phyloP scores from a whole-genome alignment of 2,113 vertebrate genomes.

The Rhadina sibilatrix region DNA sequence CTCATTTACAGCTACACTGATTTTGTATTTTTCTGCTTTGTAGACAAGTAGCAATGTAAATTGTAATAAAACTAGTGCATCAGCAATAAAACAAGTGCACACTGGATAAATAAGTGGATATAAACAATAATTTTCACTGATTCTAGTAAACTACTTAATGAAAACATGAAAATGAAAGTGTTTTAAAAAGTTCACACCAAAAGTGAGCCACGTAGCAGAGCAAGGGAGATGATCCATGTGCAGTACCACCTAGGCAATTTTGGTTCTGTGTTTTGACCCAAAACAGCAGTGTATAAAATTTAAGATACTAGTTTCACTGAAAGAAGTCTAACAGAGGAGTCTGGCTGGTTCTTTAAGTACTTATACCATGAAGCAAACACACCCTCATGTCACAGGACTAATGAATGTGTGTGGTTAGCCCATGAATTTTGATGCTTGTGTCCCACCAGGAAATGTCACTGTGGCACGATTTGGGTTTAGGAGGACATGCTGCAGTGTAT shows the following conservation, averaged over 20 bases:
- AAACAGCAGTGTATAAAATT: neutral
- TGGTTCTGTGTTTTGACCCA: neutral
- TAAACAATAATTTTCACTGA: neutral
- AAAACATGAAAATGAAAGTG: neutral
- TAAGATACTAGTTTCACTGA: neutral
- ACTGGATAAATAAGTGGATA: neutral
- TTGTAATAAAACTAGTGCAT: neutral
- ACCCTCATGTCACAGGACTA: neutral
- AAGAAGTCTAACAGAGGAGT: neutral
- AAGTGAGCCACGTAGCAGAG: neutral
- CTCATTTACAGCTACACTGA: neutral
- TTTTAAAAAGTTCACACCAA: neutral
- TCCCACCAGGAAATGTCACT: neutral
- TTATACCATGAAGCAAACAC: neutral
- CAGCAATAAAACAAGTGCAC: neutral
- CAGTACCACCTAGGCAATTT: neutral
- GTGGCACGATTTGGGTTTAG: neutral
- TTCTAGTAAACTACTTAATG: neutral
- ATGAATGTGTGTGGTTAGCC: fast-evolving
- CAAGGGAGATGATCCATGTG: neutral
- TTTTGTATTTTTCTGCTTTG: neutral
- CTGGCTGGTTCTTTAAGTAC: neutral
- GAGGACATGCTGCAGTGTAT: neutral
- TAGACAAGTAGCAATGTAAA: neutral
- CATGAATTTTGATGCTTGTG: neutral